phyloP scores from a whole-genome alignment of 2,113 vertebrate genomes.

The Monopterus albus region DNA sequence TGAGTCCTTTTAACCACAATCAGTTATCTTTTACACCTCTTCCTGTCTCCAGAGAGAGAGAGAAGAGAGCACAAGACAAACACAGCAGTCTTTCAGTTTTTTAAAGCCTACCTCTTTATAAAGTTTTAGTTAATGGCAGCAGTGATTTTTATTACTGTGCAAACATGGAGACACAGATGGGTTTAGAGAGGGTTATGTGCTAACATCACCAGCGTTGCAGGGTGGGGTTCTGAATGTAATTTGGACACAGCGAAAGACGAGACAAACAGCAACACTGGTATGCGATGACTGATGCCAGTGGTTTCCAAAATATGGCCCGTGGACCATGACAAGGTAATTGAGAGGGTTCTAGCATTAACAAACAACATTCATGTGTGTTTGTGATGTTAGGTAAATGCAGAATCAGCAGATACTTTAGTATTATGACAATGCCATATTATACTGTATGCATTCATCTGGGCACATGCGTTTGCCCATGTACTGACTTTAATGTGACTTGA shows the following conservation, averaged over 20 bases:
- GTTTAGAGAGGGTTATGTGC: conserved; percentile 6
- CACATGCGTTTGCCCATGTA: background rate
- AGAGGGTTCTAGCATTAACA: background rate
- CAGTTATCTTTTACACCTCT: conserved; percentile 2
- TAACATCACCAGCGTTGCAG: background rate
- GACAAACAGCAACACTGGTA: background rate
- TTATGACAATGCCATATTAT: conserved; percentile 46
- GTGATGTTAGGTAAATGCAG: conserved; percentile 19
- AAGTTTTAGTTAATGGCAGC: conserved; percentile 42
- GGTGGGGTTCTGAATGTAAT: background rate
- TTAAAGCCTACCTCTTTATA: conserved; percentile 61
- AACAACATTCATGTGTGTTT: background rate
- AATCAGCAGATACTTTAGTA: conserved; percentile 46
- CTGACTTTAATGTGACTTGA: no score
- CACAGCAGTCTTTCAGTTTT: conserved; percentile 49
- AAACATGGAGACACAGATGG: background rate
- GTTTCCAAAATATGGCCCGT: background rate
- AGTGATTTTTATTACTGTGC: conserved; percentile 25
- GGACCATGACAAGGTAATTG: background rate
- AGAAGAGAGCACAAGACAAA: conserved; percentile 1
- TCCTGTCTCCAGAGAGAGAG: conserved; percentile 2
- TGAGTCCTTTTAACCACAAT: conserved; percentile 28
- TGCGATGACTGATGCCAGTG: background rate
- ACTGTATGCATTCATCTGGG: conserved; percentile 17
- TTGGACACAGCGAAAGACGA: background rate